phyloP scores from a whole-genome alignment of 2,888 invertebrate genomes.

The Papilio gigon region DNA sequence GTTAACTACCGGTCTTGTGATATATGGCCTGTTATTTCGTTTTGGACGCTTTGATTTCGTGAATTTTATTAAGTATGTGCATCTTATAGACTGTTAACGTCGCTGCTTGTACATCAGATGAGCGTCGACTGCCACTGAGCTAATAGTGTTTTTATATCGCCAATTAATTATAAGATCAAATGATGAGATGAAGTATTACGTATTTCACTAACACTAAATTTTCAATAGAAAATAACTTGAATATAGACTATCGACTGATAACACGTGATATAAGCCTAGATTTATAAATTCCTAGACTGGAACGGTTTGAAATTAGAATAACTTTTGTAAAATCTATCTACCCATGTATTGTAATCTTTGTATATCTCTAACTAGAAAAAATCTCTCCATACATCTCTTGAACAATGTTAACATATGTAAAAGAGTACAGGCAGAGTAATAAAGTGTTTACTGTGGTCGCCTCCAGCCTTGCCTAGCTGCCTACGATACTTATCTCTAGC shows the following conservation, averaged over 20 bases:
- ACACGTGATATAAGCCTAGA: no score
- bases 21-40: constrained; percentile 50
- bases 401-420: background rate
- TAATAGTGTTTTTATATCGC: background rate
- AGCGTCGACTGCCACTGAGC: constrained; percentile 15
- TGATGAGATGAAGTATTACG: no score
- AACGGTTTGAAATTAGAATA: no score
- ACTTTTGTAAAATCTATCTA: no score
- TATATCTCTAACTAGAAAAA: no score
- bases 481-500: constrained; percentile 45
- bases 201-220: no score
- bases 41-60: constrained; percentile 47
- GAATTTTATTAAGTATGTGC: constrained; percentile 40
- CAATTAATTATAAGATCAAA: background rate
- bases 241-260: no score
- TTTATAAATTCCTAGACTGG: no score
- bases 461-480: constrained; percentile 34
- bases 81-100: constrained; percentile 5
- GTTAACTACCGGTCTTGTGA: constrained; percentile 68
- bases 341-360: no score
- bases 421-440: constrained; percentile 5
- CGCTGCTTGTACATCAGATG: constrained; percentile 20
- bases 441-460: constrained; percentile 19
- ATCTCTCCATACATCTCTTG: no score
- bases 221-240: no score